Percentiles rank a stretch among this genome's conserved stretches.
Evolutionary conservation across 2,888 invertebrate genomes (phyloP).

Genomic region (Scaptomyza flava): DNA sequence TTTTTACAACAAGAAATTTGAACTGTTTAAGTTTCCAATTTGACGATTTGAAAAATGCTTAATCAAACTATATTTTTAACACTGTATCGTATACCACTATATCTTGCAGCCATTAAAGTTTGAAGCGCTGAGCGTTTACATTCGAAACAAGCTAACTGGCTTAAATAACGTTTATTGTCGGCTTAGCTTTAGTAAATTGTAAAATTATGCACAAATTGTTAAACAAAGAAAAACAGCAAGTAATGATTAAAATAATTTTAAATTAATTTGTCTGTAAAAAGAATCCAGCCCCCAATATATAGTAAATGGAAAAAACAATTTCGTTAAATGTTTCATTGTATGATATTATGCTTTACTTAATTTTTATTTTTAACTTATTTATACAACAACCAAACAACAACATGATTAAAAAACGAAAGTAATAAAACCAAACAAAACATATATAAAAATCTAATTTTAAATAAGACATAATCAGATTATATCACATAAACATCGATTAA

Average conservation of each 20-base stretch:
- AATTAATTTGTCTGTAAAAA: slow-evolving; percentile 73
- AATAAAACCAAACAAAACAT: slow-evolving; percentile 73
- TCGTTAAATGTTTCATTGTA: slow-evolving; percentile 83
- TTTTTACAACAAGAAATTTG: slow-evolving; percentile 39
- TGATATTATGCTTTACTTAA: slow-evolving; percentile 70
- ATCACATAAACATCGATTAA: slow-evolving; percentile 54
- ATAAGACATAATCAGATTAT: slow-evolving; percentile 61
- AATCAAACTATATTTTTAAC: slow-evolving; percentile 41
- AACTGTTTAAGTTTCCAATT: slow-evolving; percentile 30
- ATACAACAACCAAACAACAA: slow-evolving; percentile 65
- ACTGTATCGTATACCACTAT: slow-evolving; percentile 48
- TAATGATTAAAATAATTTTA: slow-evolving; percentile 53
- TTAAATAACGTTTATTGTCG: slow-evolving; percentile 56
- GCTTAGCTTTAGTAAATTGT: slow-evolving; percentile 70
- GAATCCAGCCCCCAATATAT: slow-evolving; percentile 54
- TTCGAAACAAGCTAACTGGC: slow-evolving; percentile 49
- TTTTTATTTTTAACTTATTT: slow-evolving; percentile 75
- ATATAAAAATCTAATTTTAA: slow-evolving; percentile 76
- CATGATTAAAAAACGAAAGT: slow-evolving; percentile 55
- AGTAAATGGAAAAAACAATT: slow-evolving; percentile 62
- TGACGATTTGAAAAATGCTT: slow-evolving; percentile 44
- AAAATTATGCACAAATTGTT: slow-evolving; percentile 64
- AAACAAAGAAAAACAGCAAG: slow-evolving; percentile 30
- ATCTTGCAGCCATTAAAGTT: slow-evolving; percentile 73
- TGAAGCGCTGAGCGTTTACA: slow-evolving; percentile 68